A percentile compares a stretch with the other conserved stretches of the same genome.
Evolutionary conservation across 1,140 invertebrate species (phyloP).

Genomic region (Hyposmocoma kahamanoa): DNA sequence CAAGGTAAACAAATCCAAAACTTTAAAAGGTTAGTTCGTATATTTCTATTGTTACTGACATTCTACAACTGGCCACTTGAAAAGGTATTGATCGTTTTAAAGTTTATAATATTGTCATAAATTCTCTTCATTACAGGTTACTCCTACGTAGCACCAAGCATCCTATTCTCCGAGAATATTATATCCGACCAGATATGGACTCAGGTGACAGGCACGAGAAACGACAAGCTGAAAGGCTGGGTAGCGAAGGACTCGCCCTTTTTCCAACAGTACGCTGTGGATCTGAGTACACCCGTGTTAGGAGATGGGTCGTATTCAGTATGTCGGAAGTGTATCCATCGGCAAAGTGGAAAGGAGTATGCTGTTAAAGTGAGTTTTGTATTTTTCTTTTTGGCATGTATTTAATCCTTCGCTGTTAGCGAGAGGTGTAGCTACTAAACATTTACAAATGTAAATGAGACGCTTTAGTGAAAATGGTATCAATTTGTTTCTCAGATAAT

Average conservation of each 20-base stretch:
- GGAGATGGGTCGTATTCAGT: constrained; percentile 94
- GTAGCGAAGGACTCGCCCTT: constrained; percentile 82
- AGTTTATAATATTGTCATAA: not conserved
- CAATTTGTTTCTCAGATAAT: constrained; percentile 77
- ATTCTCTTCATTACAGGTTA: constrained; percentile 82
- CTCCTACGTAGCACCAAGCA: constrained; percentile 95
- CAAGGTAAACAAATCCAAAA: too few species aligned
- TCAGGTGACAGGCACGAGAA: constrained; percentile 47
- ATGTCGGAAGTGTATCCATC: constrained; percentile 88
- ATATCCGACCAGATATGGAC: constrained; percentile 83
- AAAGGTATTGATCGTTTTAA: not conserved
- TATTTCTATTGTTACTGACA: not conserved
- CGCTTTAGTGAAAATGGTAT: not conserved
- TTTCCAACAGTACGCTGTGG: constrained; percentile 88
- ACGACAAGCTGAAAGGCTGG: constrained; percentile 59
- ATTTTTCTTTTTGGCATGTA: too few species aligned
- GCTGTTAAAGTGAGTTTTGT: constrained; percentile 94
- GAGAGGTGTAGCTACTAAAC: too few species aligned
- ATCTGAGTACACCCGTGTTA: constrained; percentile 79
- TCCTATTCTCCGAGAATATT: constrained; percentile 90
- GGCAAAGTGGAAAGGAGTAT: constrained; percentile 81
- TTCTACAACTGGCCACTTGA: not conserved
- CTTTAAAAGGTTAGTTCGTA: too few species aligned
- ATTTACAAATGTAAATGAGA: too few species aligned
- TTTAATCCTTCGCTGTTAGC: too few species aligned